Evolutionary conservation across 1,140 invertebrate species (phyloP), one percentile per base, ranked within the genome.

Genomic region (Calosoma granatense): DNA sequence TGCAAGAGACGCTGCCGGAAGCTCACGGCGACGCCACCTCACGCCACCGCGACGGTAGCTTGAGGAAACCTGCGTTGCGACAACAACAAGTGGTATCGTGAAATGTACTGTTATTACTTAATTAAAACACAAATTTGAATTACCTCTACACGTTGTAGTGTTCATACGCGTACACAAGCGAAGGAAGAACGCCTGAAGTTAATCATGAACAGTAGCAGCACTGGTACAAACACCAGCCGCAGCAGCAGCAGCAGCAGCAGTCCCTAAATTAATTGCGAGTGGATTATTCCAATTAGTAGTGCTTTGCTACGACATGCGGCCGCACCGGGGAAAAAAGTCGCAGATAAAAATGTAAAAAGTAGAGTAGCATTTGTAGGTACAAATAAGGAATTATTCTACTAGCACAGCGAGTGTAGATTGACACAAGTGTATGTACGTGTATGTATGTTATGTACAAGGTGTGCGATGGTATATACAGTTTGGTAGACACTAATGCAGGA

Each of bases 201-300:
- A 20, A 51, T 51, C 36, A 51, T 56, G 43, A n/a, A n/a, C n/a
- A n/a, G n/a, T n/a, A n/a, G n/a, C n/a, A n/a, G n/a, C n/a, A n/a
- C n/a, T n/a, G n/a, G n/a, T n/a, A n/a, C n/a, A n/a, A n/a, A n/a
- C n/a, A n/a, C n/a, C 23, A 4, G 23, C 15, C 12, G 11, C 22
- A 9, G 14, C 43, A n/a, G 21, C 22, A 3, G 12, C 23, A 2
- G n/a, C 14, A 36, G n/a, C 9, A 64, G 65, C 64, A 64, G 65
- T 56, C 64, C 59, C 66, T 61, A 64, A 68, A 65, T 68, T 67
- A 68, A 68, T 68, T 68, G 66, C 63, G 64, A 67, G 58, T 68
- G 66, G 66, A 68, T 68, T 68, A 68, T 68, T 67, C 66, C 66
- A 68, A 68, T 68, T 68, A 68, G 65, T n/a, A n/a, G n/a, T n/a